Base-by-base conservation (phyloP, 2,888 invertebrate species). In the Drosophila limbata region DNA sequence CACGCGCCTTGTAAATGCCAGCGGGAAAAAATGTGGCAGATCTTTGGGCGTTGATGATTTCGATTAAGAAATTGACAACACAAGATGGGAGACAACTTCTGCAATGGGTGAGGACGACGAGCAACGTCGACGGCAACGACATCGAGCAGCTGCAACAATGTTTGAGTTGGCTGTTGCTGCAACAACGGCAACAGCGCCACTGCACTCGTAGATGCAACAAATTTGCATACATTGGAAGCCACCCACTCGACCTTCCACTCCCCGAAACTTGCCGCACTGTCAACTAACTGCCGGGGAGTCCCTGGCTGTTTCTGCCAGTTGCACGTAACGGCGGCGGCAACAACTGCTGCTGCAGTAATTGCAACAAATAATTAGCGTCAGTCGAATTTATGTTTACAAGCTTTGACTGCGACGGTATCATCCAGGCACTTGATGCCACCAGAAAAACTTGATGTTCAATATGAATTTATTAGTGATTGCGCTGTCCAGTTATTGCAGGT, bases 341-440 rank as follows among this genome's bases (percentile, higher is more conserved):
- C 84, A 86, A 89, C 56, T 35, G 33, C n/a, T n/a, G n/a, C 87
- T 69, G 81, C 87, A 82, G 84, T 85, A 85, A 85, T 89, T 85
- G 89, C 88, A 89, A 82, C 89, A 89, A 89, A 85, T 89, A 89
- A 85, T 85, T 85, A 85, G 84, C 89, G 85, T 89, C 84, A 89
- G 79, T 85, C 75, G 88, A 73, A 85, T 85, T 85, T 85, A 88
- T 89, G 89, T 77, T 88, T 82, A 88, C 82, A 79, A 86, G 42
- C 55, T 11, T 21, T 69, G 57, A 33, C n/a, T 85, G 77, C 68
- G 73, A 55, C 68, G 50, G 69, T 69, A 69, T 69, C 71, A 44
- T 21, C 42, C 19, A n/a, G 17, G n/a, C 17, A 55, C n/a, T 40
- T 28, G 25, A 17, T 33, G 50, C 35, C 50, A 50, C 9, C 50